Evolutionary conservation across 2,797 vertebrate genomes (phyloP).

Genomic region (Momotus momota): DNA sequence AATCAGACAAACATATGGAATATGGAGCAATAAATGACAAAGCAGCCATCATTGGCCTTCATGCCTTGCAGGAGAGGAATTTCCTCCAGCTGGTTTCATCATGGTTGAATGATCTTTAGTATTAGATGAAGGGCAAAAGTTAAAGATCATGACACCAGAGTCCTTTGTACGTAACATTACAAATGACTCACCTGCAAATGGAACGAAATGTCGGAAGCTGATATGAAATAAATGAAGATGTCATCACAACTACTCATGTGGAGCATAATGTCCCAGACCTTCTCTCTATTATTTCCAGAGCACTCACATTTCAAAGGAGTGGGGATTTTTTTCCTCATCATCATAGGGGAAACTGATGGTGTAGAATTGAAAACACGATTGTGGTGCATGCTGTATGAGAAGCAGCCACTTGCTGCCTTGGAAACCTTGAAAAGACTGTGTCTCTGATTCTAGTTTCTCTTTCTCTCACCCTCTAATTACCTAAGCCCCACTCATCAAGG

Average conservation of each 20-base stretch:
- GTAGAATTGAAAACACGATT: background rate
- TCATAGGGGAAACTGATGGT: background rate
- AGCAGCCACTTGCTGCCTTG: slow-evolving; percentile 44
- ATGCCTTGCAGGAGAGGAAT: background rate
- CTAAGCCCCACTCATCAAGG: slow-evolving; percentile 38
- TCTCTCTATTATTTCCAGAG: slow-evolving; percentile 35
- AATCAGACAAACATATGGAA: background rate
- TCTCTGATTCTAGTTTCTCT: background rate
- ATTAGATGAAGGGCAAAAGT: slow-evolving; percentile 32
- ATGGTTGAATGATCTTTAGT: slow-evolving; percentile 5
- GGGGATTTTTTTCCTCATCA: background rate
- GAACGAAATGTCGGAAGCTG: background rate
- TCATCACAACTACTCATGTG: slow-evolving; percentile 26
- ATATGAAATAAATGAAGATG: slow-evolving; percentile 50
- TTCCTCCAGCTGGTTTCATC: slow-evolving; percentile 34
- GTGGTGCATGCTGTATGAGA: slow-evolving; percentile 21
- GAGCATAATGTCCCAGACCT: slow-evolving; percentile 33
- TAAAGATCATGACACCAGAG: slow-evolving; percentile 30
- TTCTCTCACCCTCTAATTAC: slow-evolving; percentile 48
- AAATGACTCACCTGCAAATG: slow-evolving; percentile 4
- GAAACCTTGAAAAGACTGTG: slow-evolving; percentile 55
- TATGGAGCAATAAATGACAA: slow-evolving; percentile 26
- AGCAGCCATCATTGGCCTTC: background rate
- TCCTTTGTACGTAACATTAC: background rate
- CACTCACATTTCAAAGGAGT: slow-evolving; percentile 20